Conservation (phyloP, 2,113 vertebrate genomes). For the Stictonetta naevosa region DNA sequence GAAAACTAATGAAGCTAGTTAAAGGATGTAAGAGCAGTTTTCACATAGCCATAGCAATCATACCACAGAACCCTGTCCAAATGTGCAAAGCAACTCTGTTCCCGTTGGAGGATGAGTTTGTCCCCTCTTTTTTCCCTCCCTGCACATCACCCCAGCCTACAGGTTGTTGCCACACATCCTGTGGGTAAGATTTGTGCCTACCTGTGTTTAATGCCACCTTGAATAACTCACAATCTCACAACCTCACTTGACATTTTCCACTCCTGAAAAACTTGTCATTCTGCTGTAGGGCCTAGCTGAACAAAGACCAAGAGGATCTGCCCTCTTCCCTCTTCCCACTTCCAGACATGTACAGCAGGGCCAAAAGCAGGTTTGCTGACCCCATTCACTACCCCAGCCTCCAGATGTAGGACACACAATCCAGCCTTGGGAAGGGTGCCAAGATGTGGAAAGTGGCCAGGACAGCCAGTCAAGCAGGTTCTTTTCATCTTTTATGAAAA, state of each 20-base stretch:
- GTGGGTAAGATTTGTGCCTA: background rate
- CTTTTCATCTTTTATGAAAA: conserved; percentile 25
- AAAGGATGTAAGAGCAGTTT: background rate
- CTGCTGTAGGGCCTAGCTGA: background rate
- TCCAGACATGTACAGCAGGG: background rate
- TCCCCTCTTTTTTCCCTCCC: background rate
- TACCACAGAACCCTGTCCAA: background rate
- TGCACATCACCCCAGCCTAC: background rate
- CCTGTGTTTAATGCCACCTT: background rate
- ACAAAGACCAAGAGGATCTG: background rate
- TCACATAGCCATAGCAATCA: background rate
- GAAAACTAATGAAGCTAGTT: background rate
- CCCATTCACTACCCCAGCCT: background rate
- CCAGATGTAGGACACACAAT: background rate
- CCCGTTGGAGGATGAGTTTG: background rate
- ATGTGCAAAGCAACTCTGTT: background rate
- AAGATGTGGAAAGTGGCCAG: background rate
- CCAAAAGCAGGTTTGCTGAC: background rate
- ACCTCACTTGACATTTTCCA: background rate
- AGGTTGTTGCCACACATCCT: background rate
- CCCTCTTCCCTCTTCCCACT: background rate
- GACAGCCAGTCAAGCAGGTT: conserved; percentile 51
- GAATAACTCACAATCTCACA: background rate
- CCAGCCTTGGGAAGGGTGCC: background rate
- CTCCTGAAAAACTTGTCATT: background rate